Conservation (phyloP, 2,797 vertebrate genomes). For the Liasis olivaceus region DNA sequence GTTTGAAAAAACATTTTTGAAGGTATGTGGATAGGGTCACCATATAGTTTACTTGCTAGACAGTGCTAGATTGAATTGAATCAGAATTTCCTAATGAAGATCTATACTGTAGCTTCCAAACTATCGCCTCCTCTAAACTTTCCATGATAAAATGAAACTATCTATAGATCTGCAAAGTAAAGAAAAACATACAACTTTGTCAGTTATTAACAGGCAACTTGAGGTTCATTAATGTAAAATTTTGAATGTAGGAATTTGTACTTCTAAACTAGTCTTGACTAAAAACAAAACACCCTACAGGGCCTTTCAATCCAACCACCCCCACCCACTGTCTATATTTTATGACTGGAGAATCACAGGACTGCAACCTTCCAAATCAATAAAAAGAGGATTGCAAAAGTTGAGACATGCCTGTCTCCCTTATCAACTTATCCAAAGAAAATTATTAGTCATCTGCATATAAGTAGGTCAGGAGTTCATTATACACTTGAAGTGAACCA, state of each 20-base stretch:
- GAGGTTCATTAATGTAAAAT: neutral
- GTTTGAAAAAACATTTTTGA: neutral
- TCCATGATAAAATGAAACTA: neutral
- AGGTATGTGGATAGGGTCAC: neutral
- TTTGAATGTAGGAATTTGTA: neutral
- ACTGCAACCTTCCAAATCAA: neutral
- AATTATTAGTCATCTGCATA: neutral
- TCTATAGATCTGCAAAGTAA: neutral
- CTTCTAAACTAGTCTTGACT: neutral
- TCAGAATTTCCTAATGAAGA: neutral
- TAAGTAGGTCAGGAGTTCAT: neutral
- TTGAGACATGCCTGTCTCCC: neutral
- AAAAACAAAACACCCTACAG: neutral
- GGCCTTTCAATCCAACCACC: neutral
- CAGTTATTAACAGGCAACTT: neutral
- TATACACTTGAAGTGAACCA: neutral
- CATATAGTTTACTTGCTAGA: neutral
- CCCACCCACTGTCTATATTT: neutral
- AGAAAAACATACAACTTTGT: neutral
- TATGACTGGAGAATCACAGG: neutral
- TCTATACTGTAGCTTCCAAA: neutral
- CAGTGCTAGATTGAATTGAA: neutral
- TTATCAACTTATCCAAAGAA: neutral
- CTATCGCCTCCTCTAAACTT: neutral
- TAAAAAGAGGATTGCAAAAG: neutral